These are phyloP conservation scores for Coilia nasus DNA, from an alignment of 2,797 vertebrate species.

Conservation along the genomic window DNA sequence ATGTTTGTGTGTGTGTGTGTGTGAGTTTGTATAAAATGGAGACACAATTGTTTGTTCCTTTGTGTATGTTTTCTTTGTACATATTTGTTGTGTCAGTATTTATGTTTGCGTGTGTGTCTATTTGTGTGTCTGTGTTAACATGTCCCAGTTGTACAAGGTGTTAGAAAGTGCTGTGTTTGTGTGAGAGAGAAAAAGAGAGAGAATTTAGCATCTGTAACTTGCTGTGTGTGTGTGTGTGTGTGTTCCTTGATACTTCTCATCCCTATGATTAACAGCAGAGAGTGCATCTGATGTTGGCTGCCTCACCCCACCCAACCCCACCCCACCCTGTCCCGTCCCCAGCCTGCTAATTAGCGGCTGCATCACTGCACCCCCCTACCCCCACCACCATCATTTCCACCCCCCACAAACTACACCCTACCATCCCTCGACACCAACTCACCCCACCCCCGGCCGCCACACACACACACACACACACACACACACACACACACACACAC, in stretches of 20 bases:
- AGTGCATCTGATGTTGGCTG: slow-evolving; percentile 64
- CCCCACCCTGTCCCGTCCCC: slow-evolving; percentile 54
- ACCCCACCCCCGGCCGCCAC: slow-evolving; percentile 18
- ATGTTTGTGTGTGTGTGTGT: neutral
- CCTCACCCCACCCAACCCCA: slow-evolving; percentile 47
- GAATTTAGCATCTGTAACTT: slow-evolving; percentile 44
- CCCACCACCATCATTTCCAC: slow-evolving; percentile 67
- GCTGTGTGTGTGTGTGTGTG: slow-evolving; percentile 85
- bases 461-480: no score
- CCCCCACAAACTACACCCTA: slow-evolving; percentile 22
- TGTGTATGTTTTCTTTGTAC: neutral
- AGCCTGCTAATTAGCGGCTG: slow-evolving; percentile 69
- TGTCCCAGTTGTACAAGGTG: slow-evolving; percentile 76
- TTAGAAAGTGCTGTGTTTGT: slow-evolving; percentile 59
- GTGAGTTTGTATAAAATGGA: slow-evolving; percentile 69
- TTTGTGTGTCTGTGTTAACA: neutral
- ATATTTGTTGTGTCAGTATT: slow-evolving; percentile 76
- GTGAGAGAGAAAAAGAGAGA: neutral
- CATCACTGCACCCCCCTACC: slow-evolving; percentile 62
- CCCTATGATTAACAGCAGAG: slow-evolving; percentile 64
- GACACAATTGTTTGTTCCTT: slow-evolving; percentile 70
- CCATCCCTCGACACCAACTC: neutral
- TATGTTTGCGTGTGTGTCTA: slow-evolving; percentile 67
- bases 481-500: no score
- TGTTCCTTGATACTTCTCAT: slow-evolving; percentile 35